A percentile compares a stretch with the other conserved stretches of the same genome.
These are phyloP conservation scores for Sesia bembeciformis DNA, from an alignment of 2,888 invertebrate species.

Conservation along the genomic window DNA sequence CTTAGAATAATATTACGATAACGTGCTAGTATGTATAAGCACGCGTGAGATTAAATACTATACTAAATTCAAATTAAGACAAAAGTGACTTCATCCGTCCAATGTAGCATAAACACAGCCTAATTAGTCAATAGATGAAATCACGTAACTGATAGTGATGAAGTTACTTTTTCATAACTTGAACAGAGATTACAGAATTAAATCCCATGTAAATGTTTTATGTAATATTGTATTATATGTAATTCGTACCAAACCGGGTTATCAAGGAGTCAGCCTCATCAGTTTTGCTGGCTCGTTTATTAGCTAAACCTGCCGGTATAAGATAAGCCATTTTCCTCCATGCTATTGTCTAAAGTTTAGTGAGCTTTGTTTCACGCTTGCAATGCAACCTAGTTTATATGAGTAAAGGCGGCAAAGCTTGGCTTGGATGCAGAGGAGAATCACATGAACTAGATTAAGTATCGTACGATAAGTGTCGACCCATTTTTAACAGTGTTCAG, in stretches of 20 bases:
- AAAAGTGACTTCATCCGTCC: no score
- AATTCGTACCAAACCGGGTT: neutral
- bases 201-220: no score
- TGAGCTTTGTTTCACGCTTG: slow-evolving; percentile 26
- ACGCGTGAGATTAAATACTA: no score
- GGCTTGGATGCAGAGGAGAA: neutral
- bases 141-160: no score
- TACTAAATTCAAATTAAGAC: no score
- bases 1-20: no score
- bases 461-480: neutral
- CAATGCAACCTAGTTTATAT: neutral
- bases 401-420: neutral
- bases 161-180: no score
- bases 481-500: neutral
- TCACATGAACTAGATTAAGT: neutral
- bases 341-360: slow-evolving; percentile 39
- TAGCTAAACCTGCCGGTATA: slow-evolving; percentile 23
- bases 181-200: no score
- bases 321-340: slow-evolving; percentile 43
- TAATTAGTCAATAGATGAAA: no score
- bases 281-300: neutral
- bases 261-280: neutral
- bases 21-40: no score
- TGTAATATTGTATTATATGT: no score
- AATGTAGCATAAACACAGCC: no score